phyloP scores from a whole-genome alignment of 2,888 invertebrate species.

The Physocephala rufipes region DNA sequence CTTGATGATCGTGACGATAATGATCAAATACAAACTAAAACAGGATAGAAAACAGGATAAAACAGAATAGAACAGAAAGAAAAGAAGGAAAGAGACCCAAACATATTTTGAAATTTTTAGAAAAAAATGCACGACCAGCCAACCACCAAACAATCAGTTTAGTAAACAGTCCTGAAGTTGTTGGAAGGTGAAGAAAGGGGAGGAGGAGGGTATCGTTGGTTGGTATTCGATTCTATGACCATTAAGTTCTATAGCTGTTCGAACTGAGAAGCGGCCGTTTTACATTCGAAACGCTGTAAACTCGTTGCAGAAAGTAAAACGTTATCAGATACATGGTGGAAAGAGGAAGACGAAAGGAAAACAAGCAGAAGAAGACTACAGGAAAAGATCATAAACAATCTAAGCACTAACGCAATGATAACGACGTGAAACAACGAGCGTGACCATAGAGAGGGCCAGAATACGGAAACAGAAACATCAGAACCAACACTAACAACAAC shows the following conservation, averaged over 20 bases:
- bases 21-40: too few relatives aligned
- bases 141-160: too few relatives aligned
- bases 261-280: too few relatives aligned
- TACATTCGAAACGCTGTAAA: neutral
- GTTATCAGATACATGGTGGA: neutral
- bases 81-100: too few relatives aligned
- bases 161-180: neutral
- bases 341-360: neutral
- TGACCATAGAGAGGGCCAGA: neutral
- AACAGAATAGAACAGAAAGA: too few relatives aligned
- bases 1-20: too few relatives aligned
- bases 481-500: slow-evolving; percentile 1
- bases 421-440: neutral
- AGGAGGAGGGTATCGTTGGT: neutral
- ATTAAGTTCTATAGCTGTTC: too few relatives aligned
- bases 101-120: too few relatives aligned
- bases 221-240: too few relatives aligned
- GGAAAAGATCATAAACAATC: slow-evolving; percentile 27
- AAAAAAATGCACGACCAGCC: too few relatives aligned
- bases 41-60: too few relatives aligned
- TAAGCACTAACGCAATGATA: neutral
- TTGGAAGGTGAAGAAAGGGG: neutral
- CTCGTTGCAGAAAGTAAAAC: neutral
- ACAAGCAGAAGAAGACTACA: neutral
- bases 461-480: neutral